Percentiles rank a stretch among this genome's conserved stretches.
Evolutionary conservation across 1,140 invertebrate genomes (phyloP).

Genomic region (Procambarus virginalis): DNA sequence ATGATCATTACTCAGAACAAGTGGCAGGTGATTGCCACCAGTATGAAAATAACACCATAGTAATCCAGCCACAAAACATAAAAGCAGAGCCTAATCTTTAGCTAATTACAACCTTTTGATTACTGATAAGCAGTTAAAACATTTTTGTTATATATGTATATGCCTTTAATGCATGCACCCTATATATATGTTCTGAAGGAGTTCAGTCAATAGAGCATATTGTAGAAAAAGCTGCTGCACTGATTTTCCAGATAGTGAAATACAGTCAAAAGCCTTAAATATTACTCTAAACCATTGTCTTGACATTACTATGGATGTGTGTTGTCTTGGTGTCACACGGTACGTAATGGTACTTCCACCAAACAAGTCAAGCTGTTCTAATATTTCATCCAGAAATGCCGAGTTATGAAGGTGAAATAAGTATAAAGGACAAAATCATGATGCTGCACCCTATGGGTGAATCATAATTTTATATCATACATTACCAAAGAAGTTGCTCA

Average conservation of each 20-base stretch:
- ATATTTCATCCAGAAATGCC: no score
- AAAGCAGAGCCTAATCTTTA: conserved; percentile 32
- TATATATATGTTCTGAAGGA: background rate
- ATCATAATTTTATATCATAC: background rate
- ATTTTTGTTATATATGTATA: background rate
- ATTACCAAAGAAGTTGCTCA: conserved; percentile 7
- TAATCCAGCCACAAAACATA: conserved; percentile 43
- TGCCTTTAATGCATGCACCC: background rate
- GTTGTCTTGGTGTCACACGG: no score
- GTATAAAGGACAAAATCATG: background rate
- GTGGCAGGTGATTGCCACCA: background rate
- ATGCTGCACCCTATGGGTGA: background rate
- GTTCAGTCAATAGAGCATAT: background rate
- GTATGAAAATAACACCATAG: conserved; percentile 22
- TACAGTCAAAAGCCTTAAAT: no score
- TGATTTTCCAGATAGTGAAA: no score
- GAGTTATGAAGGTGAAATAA: background rate
- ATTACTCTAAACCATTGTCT: no score
- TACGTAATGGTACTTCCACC: background rate
- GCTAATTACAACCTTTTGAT: no score
- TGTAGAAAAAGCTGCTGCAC: no score
- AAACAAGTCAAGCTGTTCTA: background rate
- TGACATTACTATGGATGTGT: no score
- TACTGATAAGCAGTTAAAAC: background rate
- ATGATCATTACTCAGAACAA: conserved; percentile 12